Percentiles rank a stretch among this genome's conserved stretches.
These are phyloP conservation scores for Tamandua tetradactyla DNA, from an alignment of 2,797 vertebrate genomes.

Conservation along the genomic window DNA sequence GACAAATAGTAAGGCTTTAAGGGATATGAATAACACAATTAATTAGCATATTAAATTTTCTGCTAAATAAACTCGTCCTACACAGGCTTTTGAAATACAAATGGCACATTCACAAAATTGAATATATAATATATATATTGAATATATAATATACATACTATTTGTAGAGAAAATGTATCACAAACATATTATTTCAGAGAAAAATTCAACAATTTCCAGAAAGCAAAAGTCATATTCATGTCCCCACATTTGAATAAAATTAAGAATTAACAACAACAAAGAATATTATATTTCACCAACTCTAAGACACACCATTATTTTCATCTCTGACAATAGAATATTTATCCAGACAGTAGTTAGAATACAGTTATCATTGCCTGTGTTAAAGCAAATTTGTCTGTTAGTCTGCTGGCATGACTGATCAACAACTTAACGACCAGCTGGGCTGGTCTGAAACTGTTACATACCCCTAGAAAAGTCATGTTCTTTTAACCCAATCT, in stretches of 20 bases:
- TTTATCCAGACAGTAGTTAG: not conserved
- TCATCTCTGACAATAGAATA: not conserved
- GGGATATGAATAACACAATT: not conserved
- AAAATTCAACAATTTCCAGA: not conserved
- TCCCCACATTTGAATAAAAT: not conserved
- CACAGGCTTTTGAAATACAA: not conserved
- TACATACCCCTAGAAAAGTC: too few species aligned
- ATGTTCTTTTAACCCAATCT: too few species aligned
- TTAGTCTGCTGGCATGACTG: not conserved
- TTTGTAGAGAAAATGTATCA: too few species aligned
- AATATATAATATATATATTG: not conserved
- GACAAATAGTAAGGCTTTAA: not conserved
- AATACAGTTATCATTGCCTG: not conserved
- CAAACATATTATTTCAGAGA: too few species aligned
- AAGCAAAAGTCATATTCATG: not conserved
- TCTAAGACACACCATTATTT: not conserved
- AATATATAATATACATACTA: too few species aligned
- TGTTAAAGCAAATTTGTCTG: not conserved
- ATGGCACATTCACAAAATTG: not conserved
- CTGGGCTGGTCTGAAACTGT: too few species aligned
- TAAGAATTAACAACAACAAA: not conserved
- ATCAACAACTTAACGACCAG: not conserved
- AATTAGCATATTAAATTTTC: not conserved
- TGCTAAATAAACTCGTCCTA: not conserved
- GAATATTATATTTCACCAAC: not conserved